Conservation (phyloP, 2,113 vertebrate species). For the Gnathonemus echidnorhynchus region DNA sequence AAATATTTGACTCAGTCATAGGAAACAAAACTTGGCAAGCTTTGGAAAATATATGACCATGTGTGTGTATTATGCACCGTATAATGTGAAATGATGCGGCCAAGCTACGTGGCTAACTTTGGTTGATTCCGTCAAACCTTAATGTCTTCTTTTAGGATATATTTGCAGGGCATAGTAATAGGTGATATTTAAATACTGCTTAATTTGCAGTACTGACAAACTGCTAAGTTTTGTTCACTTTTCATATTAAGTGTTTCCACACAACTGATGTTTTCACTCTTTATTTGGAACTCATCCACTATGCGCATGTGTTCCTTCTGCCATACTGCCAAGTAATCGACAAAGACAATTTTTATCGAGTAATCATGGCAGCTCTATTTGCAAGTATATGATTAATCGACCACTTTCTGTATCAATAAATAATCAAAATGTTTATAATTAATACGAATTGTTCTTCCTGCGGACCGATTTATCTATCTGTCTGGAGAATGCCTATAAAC, state of each 20-base stretch:
- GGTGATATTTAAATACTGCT: not conserved
- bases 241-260: not conserved
- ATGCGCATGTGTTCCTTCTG: not conserved
- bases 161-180: not conserved
- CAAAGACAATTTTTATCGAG: not conserved
- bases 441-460: not conserved
- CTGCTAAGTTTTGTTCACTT: not conserved
- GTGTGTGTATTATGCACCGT: not conserved
- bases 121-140: not conserved
- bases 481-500: not conserved
- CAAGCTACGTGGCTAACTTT: not conserved
- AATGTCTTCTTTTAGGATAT: not conserved
- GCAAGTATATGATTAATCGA: not conserved
- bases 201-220: not conserved
- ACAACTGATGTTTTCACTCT: not conserved
- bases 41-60: not conserved
- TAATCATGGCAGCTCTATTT: not conserved
- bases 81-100: not conserved
- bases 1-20: not conserved
- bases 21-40: not conserved
- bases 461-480: not conserved
- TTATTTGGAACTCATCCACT: not conserved
- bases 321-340: not conserved
- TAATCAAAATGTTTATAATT: not conserved
- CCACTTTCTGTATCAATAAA: not conserved